These are phyloP conservation scores for Rallus limicola DNA, from an alignment of 2,113 vertebrate genomes.

Conservation along the genomic window DNA sequence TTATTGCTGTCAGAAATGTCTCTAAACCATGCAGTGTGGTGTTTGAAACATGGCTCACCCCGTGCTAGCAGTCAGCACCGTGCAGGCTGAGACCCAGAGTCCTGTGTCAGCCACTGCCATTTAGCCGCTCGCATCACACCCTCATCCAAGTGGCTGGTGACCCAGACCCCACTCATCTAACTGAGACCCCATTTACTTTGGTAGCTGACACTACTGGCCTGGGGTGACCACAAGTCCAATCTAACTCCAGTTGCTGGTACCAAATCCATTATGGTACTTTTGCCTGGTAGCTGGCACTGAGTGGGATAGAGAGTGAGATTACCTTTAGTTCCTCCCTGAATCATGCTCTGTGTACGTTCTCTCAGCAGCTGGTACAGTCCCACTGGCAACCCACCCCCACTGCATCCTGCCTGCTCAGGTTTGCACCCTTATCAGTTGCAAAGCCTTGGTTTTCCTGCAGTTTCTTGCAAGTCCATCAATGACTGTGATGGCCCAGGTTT, in stretches of 20 bases:
- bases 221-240: neutral
- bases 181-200: rapidly evolving
- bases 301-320: neutral
- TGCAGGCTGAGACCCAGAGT: neutral
- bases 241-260: neutral
- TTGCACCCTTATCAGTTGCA: neutral
- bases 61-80: neutral
- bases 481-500: neutral
- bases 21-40: neutral
- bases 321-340: neutral
- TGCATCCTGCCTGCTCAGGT: neutral
- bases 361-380: neutral
- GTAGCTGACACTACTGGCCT: neutral
- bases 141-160: neutral
- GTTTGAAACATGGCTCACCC: neutral
- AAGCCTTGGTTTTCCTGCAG: neutral
- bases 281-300: neutral
- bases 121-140: neutral
- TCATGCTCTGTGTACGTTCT: neutral
- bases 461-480: neutral
- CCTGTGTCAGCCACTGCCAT: neutral
- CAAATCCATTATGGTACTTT: rapidly evolving
- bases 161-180: too few relatives aligned
- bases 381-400: neutral
- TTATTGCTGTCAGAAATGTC: neutral